Evolutionary conservation across 2,888 invertebrate genomes (phyloP).

Genomic region (Dasypogon diadema): DNA sequence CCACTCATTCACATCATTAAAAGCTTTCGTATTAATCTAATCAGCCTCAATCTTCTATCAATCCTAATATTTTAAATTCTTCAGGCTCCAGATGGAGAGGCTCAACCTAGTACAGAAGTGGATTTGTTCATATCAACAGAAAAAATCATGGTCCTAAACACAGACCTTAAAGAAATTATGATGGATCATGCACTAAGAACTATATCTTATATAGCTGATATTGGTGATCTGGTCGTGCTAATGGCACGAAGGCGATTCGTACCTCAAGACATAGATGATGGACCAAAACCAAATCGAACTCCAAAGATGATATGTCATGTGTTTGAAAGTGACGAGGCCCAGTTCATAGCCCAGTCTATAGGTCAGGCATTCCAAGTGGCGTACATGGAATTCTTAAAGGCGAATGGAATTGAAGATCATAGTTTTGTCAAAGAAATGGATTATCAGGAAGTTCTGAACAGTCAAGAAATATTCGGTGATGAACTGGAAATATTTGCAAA

Average conservation of each 20-base stretch:
- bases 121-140: conserved; percentile 99
- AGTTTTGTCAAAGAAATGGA: conserved; percentile 99
- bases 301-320: conserved; percentile 99
- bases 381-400: conserved; percentile 99
- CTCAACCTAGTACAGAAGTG: conserved; percentile 98
- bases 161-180: conserved; percentile 99
- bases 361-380: conserved; percentile 99
- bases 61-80: neutral
- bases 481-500: conserved; percentile 99
- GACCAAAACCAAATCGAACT: conserved; percentile 78
- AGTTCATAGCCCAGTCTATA: conserved; percentile 99
- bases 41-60: too few species aligned
- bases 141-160: conserved; percentile 99
- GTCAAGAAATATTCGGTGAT: conserved; percentile 99
- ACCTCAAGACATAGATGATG: conserved; percentile 86
- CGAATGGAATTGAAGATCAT: conserved; percentile 99
- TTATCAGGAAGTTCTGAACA: conserved; percentile 98
- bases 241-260: conserved; percentile 97
- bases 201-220: conserved; percentile 99
- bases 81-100: conserved; percentile 97
- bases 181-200: conserved; percentile 99
- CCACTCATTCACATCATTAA: conserved; percentile 23
- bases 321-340: conserved; percentile 99
- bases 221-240: conserved; percentile 96
- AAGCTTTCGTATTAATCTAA: neutral